A percentile compares a stretch with the other conserved stretches of the same genome.
Evolutionary conservation across 1,140 invertebrate genomes (phyloP).

Genomic region (Pseudomyrmex pallidus): DNA sequence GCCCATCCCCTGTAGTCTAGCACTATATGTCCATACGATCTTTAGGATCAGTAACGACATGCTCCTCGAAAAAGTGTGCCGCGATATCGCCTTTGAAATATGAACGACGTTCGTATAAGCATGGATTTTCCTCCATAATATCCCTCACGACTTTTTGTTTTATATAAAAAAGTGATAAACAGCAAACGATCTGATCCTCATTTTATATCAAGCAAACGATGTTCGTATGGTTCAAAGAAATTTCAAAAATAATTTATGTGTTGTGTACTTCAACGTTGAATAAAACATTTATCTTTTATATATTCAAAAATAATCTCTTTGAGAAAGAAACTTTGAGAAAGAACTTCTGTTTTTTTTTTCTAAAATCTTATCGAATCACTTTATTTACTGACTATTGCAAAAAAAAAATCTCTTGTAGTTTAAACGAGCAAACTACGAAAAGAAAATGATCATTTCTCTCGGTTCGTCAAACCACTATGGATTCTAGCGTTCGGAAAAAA

Average conservation of each 20-base stretch:
- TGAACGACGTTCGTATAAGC: constrained; percentile 32
- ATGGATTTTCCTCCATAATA: constrained; percentile 19
- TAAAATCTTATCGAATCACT: too few relatives aligned
- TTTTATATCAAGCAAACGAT: background rate
- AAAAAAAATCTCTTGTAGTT: background rate
- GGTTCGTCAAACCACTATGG: background rate
- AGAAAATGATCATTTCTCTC: background rate
- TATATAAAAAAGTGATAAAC: constrained; percentile 1
- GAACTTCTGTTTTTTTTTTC: too few relatives aligned
- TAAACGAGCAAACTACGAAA: background rate
- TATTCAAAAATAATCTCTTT: too few relatives aligned
- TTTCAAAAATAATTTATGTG: too few relatives aligned
- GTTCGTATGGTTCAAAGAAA: too few relatives aligned
- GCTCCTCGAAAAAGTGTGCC: constrained; percentile 50
- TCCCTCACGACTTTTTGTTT: constrained; percentile 1
- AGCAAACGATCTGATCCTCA: background rate
- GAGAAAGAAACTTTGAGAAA: too few relatives aligned
- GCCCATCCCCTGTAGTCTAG: constrained; percentile 31
- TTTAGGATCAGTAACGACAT: constrained; percentile 50
- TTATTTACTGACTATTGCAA: too few relatives aligned
- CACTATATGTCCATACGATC: constrained; percentile 51
- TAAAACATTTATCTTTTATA: too few relatives aligned
- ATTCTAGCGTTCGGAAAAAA: constrained; percentile 4
- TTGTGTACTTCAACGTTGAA: too few relatives aligned
- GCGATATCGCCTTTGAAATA: constrained; percentile 50